A percentile compares a stretch with the other conserved stretches of the same genome.
Conservation (phyloP, 1,140 invertebrate genomes). For the Condylostylus longicornis region DNA sequence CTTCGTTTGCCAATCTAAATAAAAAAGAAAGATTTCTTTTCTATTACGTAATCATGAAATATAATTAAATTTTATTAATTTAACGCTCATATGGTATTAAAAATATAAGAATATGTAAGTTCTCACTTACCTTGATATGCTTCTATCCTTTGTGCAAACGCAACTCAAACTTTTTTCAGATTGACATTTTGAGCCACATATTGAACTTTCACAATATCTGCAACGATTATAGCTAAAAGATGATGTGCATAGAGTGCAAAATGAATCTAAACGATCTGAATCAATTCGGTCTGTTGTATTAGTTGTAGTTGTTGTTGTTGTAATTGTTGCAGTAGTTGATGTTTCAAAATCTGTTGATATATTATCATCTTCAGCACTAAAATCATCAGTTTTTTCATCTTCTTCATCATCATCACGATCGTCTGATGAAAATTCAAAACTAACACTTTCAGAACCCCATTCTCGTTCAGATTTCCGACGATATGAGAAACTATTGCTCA, state of each 20-base stretch:
- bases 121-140: neutral
- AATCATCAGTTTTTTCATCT: neutral
- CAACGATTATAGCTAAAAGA: conserved; percentile 30
- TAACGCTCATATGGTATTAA: too few species aligned
- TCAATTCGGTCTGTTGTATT: conserved; percentile 9
- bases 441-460: conserved; percentile 11
- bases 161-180: conserved; percentile 19
- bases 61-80: too few species aligned
- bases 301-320: neutral
- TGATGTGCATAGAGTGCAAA: conserved; percentile 29
- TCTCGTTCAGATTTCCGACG: neutral
- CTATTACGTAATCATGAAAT: too few species aligned
- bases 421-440: conserved; percentile 23
- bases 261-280: conserved; percentile 24
- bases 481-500: conserved; percentile 11
- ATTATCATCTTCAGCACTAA: neutral
- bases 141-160: neutral
- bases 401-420: conserved; percentile 10
- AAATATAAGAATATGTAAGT: too few species aligned
- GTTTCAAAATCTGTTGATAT: neutral
- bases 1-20: too few species aligned
- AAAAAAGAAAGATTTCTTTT: too few species aligned
- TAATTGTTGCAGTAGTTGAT: neutral
- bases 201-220: conserved; percentile 24
- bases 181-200: conserved; percentile 27